Conservation (phyloP, 2,113 vertebrate species). For the Agapornis roseicollis region DNA sequence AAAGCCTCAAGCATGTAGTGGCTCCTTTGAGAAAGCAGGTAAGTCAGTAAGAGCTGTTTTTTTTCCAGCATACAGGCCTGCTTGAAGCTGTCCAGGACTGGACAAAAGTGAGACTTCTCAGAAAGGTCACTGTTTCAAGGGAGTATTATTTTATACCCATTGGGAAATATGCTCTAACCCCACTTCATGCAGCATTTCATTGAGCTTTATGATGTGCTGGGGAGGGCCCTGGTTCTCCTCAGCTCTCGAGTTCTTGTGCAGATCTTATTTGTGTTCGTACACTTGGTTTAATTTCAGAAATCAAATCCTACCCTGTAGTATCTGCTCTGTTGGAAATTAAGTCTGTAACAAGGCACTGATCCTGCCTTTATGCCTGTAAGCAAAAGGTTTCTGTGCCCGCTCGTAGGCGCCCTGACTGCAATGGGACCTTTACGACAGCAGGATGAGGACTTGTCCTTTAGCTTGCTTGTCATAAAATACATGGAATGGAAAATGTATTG, state of each 20-base stretch:
- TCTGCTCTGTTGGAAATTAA: background rate
- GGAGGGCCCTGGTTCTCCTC: background rate
- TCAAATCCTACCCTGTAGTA: background rate
- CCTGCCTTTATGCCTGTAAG: background rate
- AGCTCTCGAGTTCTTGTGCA: background rate
- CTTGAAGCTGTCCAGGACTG: background rate
- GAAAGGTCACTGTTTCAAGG: constrained; percentile 16
- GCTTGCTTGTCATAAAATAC: background rate
- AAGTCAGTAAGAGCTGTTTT: constrained; percentile 10
- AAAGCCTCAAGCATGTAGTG: constrained; percentile 35
- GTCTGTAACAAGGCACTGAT: background rate
- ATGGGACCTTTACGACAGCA: fast-evolving
- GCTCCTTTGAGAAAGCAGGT: constrained; percentile 53
- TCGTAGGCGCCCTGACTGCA: background rate
- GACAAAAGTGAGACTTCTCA: constrained; percentile 36
- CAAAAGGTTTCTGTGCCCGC: background rate
- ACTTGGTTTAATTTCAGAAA: background rate
- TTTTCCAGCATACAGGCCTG: constrained; percentile 16
- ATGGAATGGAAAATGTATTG: background rate
- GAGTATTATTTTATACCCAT: background rate
- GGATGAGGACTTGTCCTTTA: background rate
- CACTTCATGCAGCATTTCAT: constrained; percentile 8
- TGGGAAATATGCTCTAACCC: constrained; percentile 17
- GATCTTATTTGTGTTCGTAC: background rate
- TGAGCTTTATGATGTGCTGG: constrained; percentile 7